These are phyloP conservation scores for Polyodon spathula DNA, from an alignment of 2,113 vertebrate species.

Conservation along the genomic window DNA sequence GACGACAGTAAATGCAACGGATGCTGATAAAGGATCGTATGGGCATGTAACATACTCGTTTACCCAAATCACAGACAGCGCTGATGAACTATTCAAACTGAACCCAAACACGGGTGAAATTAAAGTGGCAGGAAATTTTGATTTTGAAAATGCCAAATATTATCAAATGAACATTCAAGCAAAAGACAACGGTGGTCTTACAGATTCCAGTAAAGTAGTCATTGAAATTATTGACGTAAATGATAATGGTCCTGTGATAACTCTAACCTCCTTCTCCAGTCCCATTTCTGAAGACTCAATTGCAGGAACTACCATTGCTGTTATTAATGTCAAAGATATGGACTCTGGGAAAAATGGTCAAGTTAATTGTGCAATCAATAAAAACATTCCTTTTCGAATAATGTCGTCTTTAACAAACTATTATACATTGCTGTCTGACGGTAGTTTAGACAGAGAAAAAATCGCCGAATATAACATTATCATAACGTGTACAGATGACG, in stretches of 20 bases:
- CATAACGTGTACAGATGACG: conserved; percentile 34
- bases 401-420: conserved; percentile 36
- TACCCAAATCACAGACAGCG: conserved; percentile 9
- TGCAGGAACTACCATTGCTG: conserved; percentile 8
- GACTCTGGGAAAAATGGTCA: conserved; percentile 18
- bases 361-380: conserved; percentile 28
- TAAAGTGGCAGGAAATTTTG: conserved; percentile 22
- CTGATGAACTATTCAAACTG: conserved; percentile 20
- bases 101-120: too few relatives aligned
- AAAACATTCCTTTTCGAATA: conserved; percentile 31
- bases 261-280: conserved; percentile 8
- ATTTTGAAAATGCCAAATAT: conserved; percentile 36
- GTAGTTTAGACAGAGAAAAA: conserved; percentile 35
- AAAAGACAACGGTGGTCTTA: conserved; percentile 36
- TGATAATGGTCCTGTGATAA: conserved; percentile 15
- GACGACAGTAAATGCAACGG: conserved; percentile 19
- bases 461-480: conserved; percentile 21
- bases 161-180: conserved; percentile 50
- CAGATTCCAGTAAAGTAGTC: conserved; percentile 34
- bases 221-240: conserved; percentile 40
- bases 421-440: conserved; percentile 32
- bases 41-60: conserved; percentile 18
- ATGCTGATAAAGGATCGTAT: conserved; percentile 18
- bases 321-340: conserved; percentile 17
- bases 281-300: conserved; percentile 9